Base-by-base conservation (phyloP, 1,140 invertebrate species). In the Calephelis virginiensis region DNA sequence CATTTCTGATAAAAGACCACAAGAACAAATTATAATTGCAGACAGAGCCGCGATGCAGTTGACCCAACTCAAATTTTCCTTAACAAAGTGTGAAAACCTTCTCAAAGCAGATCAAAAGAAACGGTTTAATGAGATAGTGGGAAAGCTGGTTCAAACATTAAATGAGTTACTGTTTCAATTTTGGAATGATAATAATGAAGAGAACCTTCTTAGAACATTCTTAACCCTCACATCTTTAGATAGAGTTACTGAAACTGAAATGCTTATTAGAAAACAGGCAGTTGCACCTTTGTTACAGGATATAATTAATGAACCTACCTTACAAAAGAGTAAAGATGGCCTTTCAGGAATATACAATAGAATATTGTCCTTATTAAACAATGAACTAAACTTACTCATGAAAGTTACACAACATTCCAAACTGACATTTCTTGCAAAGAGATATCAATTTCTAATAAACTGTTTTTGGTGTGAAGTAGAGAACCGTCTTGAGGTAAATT, bases 381-480 rank as follows among this genome's bases (percentile, higher is more conserved):
- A 89, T 61, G 92, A 94, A 70, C 89, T 96, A 67, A 93, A 93
- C 67, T 91, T 94, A 70, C 75, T 95, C 46, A 73, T 95, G 13
- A 83, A 89, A 17, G 85, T 94, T 6, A 95, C 94, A 10, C 80
- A 93, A 71, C 91, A 94, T 91, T 92, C 92, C 63, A 93, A 94
- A 63, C 92, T 94, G 81, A 87, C 80, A 70, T 85, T 83, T 81
- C 78, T 86, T 68, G 91, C 95, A n/a, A 93, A 94, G 72, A 96
- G 95, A 12, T 98, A 96, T 85, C 96, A 97, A 83, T 98, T 98
- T 86, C 86, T 98, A 61, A 94, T 97, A 0, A 96, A 97, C 85
- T 95, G 96, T 85, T 97, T 97, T 82, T 98, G 97, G 97, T 93
- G 95, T 43, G 97, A 98, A 91, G 93, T 98, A 17, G 94, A 95